phyloP scores from a whole-genome alignment of 2,113 vertebrate genomes.

The Otolemur garnettii region DNA sequence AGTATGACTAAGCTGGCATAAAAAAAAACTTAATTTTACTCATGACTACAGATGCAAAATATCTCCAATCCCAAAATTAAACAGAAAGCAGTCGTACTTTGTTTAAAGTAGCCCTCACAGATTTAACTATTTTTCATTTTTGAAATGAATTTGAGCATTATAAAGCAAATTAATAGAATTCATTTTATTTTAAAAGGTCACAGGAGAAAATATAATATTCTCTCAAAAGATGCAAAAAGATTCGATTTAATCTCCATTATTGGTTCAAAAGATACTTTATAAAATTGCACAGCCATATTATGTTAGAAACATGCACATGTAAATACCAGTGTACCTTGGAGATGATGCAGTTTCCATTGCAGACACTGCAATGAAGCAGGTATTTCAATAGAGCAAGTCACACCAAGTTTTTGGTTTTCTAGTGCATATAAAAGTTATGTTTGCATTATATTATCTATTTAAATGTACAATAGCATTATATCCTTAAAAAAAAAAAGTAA shows the following conservation, averaged over 20 bases:
- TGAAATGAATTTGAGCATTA: not conserved
- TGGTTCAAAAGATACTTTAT: slow-evolving; percentile 29
- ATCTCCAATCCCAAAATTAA: not conserved
- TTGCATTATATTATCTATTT: not conserved
- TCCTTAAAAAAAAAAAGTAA: not conserved
- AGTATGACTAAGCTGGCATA: not conserved
- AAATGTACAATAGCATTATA: not conserved
- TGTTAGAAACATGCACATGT: not conserved
- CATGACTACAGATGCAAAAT: slow-evolving; percentile 3
- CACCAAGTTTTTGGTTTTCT: not conserved
- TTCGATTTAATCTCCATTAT: slow-evolving; percentile 50
- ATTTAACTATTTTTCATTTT: slow-evolving; percentile 12
- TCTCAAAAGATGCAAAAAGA: not conserved
- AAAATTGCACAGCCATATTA: not conserved
- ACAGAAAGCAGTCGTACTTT: not conserved
- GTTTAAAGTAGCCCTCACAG: not conserved
- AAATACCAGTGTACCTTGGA: not conserved
- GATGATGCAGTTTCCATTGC: not conserved
- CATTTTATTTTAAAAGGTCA: slow-evolving; percentile 29
- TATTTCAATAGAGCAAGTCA: not conserved
- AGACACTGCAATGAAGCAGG: not conserved
- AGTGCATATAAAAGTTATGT: not conserved
- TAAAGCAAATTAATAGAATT: slow-evolving; percentile 39
- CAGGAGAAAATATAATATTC: not conserved
- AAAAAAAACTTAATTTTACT: slow-evolving; percentile 14